These are phyloP conservation scores for Acronicta leporina DNA, from an alignment of 2,888 invertebrate genomes.

Conservation along the genomic window DNA sequence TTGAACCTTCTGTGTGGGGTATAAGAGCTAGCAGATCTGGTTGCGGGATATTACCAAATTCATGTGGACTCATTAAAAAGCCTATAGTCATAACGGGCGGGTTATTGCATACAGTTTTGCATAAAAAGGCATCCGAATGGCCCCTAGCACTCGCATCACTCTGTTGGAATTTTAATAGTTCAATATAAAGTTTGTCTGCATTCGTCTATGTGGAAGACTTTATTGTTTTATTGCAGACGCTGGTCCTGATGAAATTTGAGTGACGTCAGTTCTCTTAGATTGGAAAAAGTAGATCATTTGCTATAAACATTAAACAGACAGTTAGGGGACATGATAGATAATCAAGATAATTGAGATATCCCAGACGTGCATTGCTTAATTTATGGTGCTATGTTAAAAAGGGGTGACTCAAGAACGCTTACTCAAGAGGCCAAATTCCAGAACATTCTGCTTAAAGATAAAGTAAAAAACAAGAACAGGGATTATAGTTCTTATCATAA, in stretches of 20 bases:
- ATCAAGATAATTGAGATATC: constrained; percentile 16
- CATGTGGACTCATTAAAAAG: constrained; percentile 72
- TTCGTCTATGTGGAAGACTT: constrained; percentile 56
- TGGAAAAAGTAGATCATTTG: neutral
- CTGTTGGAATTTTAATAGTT: constrained; percentile 78
- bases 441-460: neutral
- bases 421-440: neutral
- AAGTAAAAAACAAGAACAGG: neutral
- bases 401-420: constrained; percentile 10
- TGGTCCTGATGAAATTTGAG: constrained; percentile 8
- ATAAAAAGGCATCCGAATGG: constrained; percentile 69
- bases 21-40: constrained; percentile 28
- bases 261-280: constrained; percentile 19
- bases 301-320: constrained; percentile 5
- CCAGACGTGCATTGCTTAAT: constrained; percentile 22
- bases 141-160: constrained; percentile 33
- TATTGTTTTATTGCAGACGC: constrained; percentile 54
- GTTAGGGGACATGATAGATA: constrained; percentile 9
- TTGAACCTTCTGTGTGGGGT: constrained; percentile 39
- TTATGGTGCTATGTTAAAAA: constrained; percentile 2
- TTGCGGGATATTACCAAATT: constrained; percentile 55
- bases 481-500: too few species aligned
- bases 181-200: constrained; percentile 65
- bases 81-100: constrained; percentile 67
- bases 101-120: constrained; percentile 81